Evolutionary conservation across 1,140 invertebrate genomes (phyloP), one percentile per base, ranked within the genome.

Genomic region (Drosophila micromelanica): DNA sequence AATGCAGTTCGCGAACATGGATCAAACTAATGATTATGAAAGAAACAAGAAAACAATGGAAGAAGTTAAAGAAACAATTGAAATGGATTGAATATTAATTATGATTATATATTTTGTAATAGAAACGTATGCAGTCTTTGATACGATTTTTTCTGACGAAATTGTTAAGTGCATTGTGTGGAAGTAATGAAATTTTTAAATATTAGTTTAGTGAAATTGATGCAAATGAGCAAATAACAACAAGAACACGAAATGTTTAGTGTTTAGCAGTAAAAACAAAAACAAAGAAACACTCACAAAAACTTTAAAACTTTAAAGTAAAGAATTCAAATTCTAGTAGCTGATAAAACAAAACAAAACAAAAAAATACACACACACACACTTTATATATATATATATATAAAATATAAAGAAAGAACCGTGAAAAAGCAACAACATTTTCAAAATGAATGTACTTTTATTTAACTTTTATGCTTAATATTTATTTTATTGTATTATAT

Each of bases 401-500:
- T 78, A 69, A 70, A 70, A 79, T 78, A 69, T 43, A 51, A 43
- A 13, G 11, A 27, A n/a, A 49, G 15, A 67, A 68, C 37, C 37
- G 54, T 17, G 20, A 59, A 15, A 54, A 57, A 60, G 51, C 55
- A 61, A 69, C 54, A 73, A 69, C 54, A 73, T 74, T 79, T 79
- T 89, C 73, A 65, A 71, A 85, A 70, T 79, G 65, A 77, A 80
- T 82, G 40, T 89, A 80, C 80, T 61, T 70, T 89, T 89, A 84
- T 90, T 80, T 71, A 74, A 90, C 27, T 69, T 74, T 79, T 90
- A 85, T 80, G 77, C 71, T 90, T 90, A 90, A 86, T 90, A 90
- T 90, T 90, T 90, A 90, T 90, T 90, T 90, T 85, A 72, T 78
- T 90, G 85, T 90, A 89, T 85, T 90, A 90, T 85, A 90, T 85